Base-by-base conservation (phyloP, 2,888 invertebrate species). In the Agriopis marginaria region DNA sequence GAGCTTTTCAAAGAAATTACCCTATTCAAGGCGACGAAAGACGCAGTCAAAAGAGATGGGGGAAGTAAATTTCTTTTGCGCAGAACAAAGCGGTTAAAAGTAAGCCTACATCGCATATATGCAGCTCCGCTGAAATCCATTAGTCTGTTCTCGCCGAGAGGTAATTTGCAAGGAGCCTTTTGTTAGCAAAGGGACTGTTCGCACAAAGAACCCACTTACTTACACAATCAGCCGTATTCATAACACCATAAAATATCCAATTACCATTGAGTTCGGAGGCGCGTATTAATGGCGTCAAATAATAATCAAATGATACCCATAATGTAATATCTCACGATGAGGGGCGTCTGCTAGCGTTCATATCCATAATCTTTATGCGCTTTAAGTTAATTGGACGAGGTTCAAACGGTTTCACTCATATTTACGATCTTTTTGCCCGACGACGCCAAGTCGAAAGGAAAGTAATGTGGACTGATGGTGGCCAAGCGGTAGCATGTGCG, bases 61-160 rank as follows among this genome's bases (percentile, higher is more conserved):
- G 79, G 85, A 86, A 83, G 85, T 80, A 88, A 90, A 89, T 90
- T 91, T 90, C 90, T 90, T 91, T 91, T 85, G 78, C 86, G 75
- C 78, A 86, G 90, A 91, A 92, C 91, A 92, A 92, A 90, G 90
- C 87, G 85, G 89, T 91, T 87, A 86, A 89, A 87, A 86, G 82
- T 86, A 85, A 87, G 89, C 90, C 87, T 87, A 86, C 87, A 86
- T 83, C 81, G 78, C 87, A 86, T 87, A 89, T 86, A 88, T 91
- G 91, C 89, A 90, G 83, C 90, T 87, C 87, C 86, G 89, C 90
- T 91, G 87, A 90, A 92, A 92, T 87, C 91, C 92, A 92, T 92
- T 92, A 92, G 89, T 85, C 82, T 84, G 79, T 81, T 85, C 81
- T 82, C 86, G 85, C 80, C 73, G 82, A 84, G 89, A 87, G 88